phyloP scores from a whole-genome alignment of 1,140 invertebrate genomes.

The Drosophila ironensis region DNA sequence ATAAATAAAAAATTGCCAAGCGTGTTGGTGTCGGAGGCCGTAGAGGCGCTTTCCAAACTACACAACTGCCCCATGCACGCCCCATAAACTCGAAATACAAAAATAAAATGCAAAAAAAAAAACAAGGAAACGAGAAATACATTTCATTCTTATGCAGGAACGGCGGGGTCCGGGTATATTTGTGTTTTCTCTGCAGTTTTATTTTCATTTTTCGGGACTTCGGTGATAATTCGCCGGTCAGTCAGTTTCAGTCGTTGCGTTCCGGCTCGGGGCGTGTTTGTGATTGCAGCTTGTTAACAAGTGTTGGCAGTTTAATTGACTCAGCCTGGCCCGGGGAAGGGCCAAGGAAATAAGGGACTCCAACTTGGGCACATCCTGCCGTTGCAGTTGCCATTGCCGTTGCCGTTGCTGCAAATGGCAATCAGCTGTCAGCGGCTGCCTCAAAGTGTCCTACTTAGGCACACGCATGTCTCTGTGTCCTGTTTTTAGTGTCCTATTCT shows the following conservation, averaged over 20 bases:
- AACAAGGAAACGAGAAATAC: no score
- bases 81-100: no score
- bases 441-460: conserved; percentile 61
- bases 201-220: conserved; percentile 19
- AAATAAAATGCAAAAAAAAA: no score
- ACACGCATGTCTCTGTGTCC: conserved; percentile 33
- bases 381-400: no score
- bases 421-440: conserved; percentile 61
- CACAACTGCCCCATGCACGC: conserved; percentile 47
- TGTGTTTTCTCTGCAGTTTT: conserved; percentile 16
- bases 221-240: conserved; percentile 62
- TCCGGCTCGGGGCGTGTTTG: conserved; percentile 72
- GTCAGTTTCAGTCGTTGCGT: conserved; percentile 8
- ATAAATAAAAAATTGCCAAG: conserved; percentile 62
- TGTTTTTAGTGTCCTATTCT: conserved; percentile 10
- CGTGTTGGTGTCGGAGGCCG: conserved; percentile 21
- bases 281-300: conserved; percentile 82
- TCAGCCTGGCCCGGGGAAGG: conserved; percentile 5
- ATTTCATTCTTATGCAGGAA: conserved; percentile 21
- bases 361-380: conserved; percentile 43
- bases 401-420: conserved; percentile 35
- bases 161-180: neutral
- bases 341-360: neutral
- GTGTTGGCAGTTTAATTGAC: conserved; percentile 82
- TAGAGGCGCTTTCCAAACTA: conserved; percentile 52